Percentiles rank a stretch among this genome's conserved stretches.
Evolutionary conservation across 2,888 invertebrate genomes (phyloP).

Genomic region (Eledona agricola): DNA sequence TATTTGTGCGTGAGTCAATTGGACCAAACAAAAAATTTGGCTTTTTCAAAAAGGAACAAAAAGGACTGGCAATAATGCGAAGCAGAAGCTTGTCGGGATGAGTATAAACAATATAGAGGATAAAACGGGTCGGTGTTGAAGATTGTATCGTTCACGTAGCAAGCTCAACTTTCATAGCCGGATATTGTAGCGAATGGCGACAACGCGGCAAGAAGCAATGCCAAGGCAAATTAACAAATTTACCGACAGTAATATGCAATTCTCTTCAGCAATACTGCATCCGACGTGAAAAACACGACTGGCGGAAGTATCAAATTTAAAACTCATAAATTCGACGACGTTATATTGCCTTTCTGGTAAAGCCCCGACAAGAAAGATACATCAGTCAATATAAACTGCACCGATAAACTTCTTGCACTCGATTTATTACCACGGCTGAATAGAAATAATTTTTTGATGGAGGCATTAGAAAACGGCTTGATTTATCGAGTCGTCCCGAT

Average conservation of each 20-base stretch:
- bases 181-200: slow-evolving; percentile 11
- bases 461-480: slow-evolving; percentile 25
- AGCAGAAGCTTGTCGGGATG: slow-evolving; percentile 15
- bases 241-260: no score
- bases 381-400: slow-evolving; percentile 29
- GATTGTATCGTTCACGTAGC: slow-evolving; percentile 11
- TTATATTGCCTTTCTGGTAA: slow-evolving; percentile 12
- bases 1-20: no score
- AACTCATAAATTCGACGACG: slow-evolving; percentile 12
- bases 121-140: slow-evolving; percentile 21
- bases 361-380: slow-evolving; percentile 14
- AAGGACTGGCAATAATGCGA: no score
- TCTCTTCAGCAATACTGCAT: slow-evolving; percentile 4
- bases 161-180: slow-evolving; percentile 11
- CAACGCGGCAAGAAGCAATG: no score
- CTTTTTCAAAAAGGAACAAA: no score
- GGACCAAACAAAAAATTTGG: no score
- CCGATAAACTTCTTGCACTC: slow-evolving; percentile 28
- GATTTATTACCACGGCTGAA: slow-evolving; percentile 18
- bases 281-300: no score
- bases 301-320: slow-evolving; percentile 20
- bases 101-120: slow-evolving; percentile 15
- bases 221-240: no score
- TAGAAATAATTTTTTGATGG: slow-evolving; percentile 25
- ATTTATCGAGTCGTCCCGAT: slow-evolving; percentile 29